These are phyloP conservation scores for Heteronetta atricapilla DNA, from an alignment of 2,113 vertebrate species.

Conservation along the genomic window DNA sequence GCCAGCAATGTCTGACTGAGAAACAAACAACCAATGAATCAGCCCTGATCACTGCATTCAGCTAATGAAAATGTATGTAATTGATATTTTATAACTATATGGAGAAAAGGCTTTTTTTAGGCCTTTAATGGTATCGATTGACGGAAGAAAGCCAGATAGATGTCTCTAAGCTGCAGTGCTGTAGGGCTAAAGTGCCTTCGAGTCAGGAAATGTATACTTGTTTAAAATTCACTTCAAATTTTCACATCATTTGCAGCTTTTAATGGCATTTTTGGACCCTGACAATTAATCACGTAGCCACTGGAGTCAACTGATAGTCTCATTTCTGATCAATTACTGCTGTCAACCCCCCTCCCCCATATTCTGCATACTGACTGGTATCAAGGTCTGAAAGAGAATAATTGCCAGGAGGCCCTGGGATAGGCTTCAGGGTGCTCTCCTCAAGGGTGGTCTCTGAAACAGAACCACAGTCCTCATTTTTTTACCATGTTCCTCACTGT, in stretches of 20 bases:
- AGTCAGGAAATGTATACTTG: conserved; percentile 62
- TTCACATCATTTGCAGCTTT: conserved; percentile 70
- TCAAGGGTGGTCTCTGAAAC: not conserved
- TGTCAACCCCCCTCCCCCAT: not conserved
- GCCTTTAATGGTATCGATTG: conserved; percentile 77
- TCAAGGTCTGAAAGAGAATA: not conserved
- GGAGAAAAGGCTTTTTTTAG: conserved; percentile 66
- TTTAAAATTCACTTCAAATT: conserved; percentile 72
- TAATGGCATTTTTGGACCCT: conserved; percentile 49
- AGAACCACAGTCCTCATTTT: not conserved
- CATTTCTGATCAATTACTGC: conserved; percentile 57
- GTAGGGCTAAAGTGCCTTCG: conserved; percentile 57
- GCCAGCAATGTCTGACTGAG: conserved; percentile 55
- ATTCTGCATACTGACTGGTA: not conserved
- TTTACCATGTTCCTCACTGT: not conserved
- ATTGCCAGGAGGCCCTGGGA: not conserved
- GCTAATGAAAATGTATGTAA: conserved; percentile 82
- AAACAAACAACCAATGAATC: conserved; percentile 68
- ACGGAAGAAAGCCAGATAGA: conserved; percentile 68
- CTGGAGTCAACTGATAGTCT: conserved; percentile 11
- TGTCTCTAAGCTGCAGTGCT: conserved; percentile 37
- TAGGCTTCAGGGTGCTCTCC: not conserved
- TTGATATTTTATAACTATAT: conserved; percentile 81
- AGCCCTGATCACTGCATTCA: conserved; percentile 70
- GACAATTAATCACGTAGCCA: conserved; percentile 22